Conservation (phyloP, 2,113 vertebrate genomes). For the Pseudorasbora parva region DNA sequence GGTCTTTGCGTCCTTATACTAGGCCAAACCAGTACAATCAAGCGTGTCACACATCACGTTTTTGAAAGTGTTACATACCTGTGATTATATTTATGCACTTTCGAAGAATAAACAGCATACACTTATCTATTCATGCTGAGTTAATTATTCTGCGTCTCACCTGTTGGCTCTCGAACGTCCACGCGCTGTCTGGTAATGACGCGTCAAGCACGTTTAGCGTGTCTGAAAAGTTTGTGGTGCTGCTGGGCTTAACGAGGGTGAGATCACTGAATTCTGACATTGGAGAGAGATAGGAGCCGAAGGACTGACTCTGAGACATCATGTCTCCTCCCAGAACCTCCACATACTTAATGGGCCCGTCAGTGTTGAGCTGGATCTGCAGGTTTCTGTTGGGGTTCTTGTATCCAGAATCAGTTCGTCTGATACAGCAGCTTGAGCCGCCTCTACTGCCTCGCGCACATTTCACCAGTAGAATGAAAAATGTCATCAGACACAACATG, state of each 20-base stretch:
- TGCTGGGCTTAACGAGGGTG: slow-evolving; percentile 71
- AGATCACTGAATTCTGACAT: slow-evolving; percentile 72
- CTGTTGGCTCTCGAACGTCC: slow-evolving; percentile 64
- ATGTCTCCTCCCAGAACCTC: slow-evolving; percentile 68
- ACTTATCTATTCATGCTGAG: background rate
- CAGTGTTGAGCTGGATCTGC: slow-evolving; percentile 70
- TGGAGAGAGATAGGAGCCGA: slow-evolving; percentile 71
- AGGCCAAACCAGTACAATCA: no score
- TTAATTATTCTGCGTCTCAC: slow-evolving; percentile 46
- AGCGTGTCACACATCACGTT: no score
- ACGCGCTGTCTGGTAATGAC: slow-evolving; percentile 57
- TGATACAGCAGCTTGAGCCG: slow-evolving; percentile 49
- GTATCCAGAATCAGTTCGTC: slow-evolving; percentile 47
- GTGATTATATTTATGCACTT: no score
- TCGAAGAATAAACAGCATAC: background rate
- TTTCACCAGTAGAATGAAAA: slow-evolving; percentile 52
- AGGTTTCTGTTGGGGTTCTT: slow-evolving; percentile 70
- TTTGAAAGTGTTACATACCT: no score
- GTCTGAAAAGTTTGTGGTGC: slow-evolving; percentile 56
- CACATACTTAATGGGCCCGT: slow-evolving; percentile 74
- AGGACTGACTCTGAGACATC: slow-evolving; percentile 68
- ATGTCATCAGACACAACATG: slow-evolving; percentile 48
- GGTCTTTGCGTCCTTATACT: no score
- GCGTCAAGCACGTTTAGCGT: slow-evolving; percentile 55
- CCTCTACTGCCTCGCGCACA: slow-evolving; percentile 44